A percentile compares a stretch with the other conserved stretches of the same genome.
Conservation (phyloP, 2,113 vertebrate species). For the Columbina picui region DNA sequence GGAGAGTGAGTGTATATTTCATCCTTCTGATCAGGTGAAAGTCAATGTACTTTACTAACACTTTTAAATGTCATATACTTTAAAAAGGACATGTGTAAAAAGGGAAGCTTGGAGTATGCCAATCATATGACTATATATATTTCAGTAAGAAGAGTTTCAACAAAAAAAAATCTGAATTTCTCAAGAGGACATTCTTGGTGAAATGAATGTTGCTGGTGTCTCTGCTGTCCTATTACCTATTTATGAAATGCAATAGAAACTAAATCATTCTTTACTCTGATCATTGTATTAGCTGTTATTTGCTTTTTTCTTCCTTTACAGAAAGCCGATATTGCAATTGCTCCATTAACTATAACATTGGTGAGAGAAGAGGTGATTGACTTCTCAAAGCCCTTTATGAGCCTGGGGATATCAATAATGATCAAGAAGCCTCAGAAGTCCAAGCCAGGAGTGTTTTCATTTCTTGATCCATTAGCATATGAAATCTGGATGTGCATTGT, state of each 20-base stretch:
- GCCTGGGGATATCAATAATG: slow-evolving; percentile 99
- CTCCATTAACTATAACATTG: slow-evolving; percentile 95
- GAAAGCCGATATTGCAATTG: slow-evolving; percentile 99
- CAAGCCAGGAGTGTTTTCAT: slow-evolving; percentile 98
- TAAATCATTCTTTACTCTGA: not conserved
- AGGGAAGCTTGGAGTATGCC: not conserved
- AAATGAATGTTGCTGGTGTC: not conserved
- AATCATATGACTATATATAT: not conserved
- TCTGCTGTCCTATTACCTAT: slow-evolving; percentile 9
- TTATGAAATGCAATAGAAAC: not conserved
- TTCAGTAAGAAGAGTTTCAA: not conserved
- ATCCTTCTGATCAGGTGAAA: not conserved
- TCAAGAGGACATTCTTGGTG: not conserved
- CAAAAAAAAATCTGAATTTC: not conserved
- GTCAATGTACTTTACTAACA: not conserved
- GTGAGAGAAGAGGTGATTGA: slow-evolving; percentile 99
- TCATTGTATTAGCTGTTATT: slow-evolving; percentile 21
- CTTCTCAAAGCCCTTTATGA: slow-evolving; percentile 99
- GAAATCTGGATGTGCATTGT: slow-evolving; percentile 99
- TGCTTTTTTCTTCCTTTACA: slow-evolving; percentile 75
- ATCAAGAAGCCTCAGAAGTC: slow-evolving; percentile 99
- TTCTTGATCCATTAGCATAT: slow-evolving; percentile 98
- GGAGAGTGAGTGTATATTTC: not conserved
- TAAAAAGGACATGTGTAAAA: not conserved
- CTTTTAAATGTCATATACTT: not conserved